These are phyloP conservation scores for Odontamblyopus lacepedii DNA, from an alignment of 2,797 vertebrate genomes.

Conservation along the genomic window DNA sequence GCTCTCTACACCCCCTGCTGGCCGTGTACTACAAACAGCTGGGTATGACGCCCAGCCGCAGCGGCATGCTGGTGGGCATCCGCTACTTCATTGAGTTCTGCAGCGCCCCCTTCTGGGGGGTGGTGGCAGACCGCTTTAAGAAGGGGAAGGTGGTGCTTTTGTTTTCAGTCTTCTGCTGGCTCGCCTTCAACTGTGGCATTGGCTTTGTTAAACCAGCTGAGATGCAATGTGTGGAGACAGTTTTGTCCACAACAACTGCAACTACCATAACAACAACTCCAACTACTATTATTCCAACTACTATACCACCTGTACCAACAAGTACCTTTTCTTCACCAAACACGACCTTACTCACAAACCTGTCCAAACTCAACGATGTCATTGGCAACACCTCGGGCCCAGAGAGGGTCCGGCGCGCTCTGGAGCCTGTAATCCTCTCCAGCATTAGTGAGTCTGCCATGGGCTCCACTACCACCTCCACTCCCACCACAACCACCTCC, in stretches of 20 bases:
- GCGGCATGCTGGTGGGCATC: conserved; percentile 93
- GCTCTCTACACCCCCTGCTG: conserved; percentile 93
- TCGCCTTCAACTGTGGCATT: conserved; percentile 93
- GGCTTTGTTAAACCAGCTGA: conserved; percentile 90
- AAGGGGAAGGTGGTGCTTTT: conserved; percentile 92
- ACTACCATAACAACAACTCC: not conserved
- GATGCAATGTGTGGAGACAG: conserved; percentile 82
- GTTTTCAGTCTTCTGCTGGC: conserved; percentile 94
- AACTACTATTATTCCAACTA: not conserved
- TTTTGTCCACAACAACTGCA: not conserved
- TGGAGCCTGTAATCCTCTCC: not conserved
- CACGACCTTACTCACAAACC: conserved; percentile 13
- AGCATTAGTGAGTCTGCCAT: not conserved
- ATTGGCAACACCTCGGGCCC: conserved; percentile 25
- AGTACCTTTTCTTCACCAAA: conserved; percentile 64
- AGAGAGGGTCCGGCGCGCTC: conserved; percentile 22
- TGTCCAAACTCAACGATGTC: conserved; percentile 1
- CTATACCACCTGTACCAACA: not conserved
- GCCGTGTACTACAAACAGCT: conserved; percentile 96
- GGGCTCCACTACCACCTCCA: not conserved
- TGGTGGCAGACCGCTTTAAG: conserved; percentile 93
- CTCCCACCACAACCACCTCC: not conserved
- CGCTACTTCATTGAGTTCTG: conserved; percentile 99
- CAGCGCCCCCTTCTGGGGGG: conserved; percentile 97
- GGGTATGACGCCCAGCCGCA: conserved; percentile 91